Evolutionary conservation across 1,140 invertebrate species (phyloP), one percentile per base, ranked within the genome.

Genomic region (Ceratina japonica): DNA sequence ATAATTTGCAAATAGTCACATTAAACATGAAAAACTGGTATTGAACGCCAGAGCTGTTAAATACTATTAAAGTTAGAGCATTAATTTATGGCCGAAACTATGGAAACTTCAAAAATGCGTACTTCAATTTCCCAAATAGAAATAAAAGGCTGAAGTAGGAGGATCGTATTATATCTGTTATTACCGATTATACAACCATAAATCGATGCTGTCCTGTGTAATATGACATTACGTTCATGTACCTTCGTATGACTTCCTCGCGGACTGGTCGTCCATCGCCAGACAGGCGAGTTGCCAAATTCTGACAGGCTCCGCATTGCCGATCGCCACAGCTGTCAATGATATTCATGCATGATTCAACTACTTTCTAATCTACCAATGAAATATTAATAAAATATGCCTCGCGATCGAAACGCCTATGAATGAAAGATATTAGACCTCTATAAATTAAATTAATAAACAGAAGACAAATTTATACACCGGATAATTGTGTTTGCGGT

Each of bases 321-420:
- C 89, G 90, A 83, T 92, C 91, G 89, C 89, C 90, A 87, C 91
- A 91, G 87, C 91, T 92, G 90, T 91, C 84, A 90, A 92, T 82
- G 75, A 92, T 87, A 92, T 83, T 87, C 87, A 91, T 90, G 89
- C 87, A 87, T 92, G 74, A 90, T 90, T 90, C 89, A 87, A 90
- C 81, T 85, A 89, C 86, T 72, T 71, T 72, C 75, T 78, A 78
- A 44, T 78, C 86, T 84, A 80, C 75, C 78, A 44, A 66, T 80
- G 75, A 82, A 37, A 63, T 71, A 56, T 62, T 86, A 83, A 70
- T 37, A 81, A 44, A 24, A 79, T 79, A 78, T 52, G 44, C 27
- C 31, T 44, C 2, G 70, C 49, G 37, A 16, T 63, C 3, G 18
- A 37, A 20, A 27, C 59, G 10, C 52, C 22, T 65, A 22, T 54